Base-by-base conservation (phyloP, 2,888 invertebrate genomes). In the Tachina fera region DNA sequence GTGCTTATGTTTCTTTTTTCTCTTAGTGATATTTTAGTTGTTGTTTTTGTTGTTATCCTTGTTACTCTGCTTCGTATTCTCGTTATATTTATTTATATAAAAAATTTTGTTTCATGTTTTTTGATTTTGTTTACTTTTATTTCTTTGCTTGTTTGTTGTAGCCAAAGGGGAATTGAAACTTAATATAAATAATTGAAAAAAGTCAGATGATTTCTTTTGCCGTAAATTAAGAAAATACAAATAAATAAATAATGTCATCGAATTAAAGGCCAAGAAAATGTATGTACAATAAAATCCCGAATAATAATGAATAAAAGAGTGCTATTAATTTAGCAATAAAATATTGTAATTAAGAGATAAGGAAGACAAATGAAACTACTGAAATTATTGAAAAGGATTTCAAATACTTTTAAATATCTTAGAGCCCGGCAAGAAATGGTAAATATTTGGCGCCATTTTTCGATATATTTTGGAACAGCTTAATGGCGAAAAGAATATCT, bases 131-230 rank as follows among this genome's bases (percentile, higher is more conserved):
- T 53, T 14, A n/a, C 9, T 45, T 58, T 16, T 45, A 45, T 31
- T 31, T 31, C 45, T 53, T 41, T 72, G 70, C 14, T 63, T 67
- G 45, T 70, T 79, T 39, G n/a, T 61, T 58, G 13, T 31, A 47
- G 58, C 65, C 83, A 58, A 76, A 60, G 76, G 83, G 83, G 86
- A 86, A 79, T 83, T 83, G 83, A 76, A 71, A 83, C 71, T 75
- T 76, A 83, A 83, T 76, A 84, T 80, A 77, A 83, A 86, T 83
- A 83, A 86, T 86, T 83, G 83, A 83, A 86, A 86, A 79, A 83
- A 86, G 80, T 86, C 83, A 79, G 65, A 71, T 79, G 74, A 75
- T 75, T 85, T 76, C 47, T 49, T 51, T 63, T 56, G 60, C 68
- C 61, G 47, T 41, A 39, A 65, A 74, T 68, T 67, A 74, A 72